A percentile compares a stretch with the other conserved stretches of the same genome.
phyloP scores from a whole-genome alignment of 2,888 invertebrate genomes.

The Diplolepis rosae region DNA sequence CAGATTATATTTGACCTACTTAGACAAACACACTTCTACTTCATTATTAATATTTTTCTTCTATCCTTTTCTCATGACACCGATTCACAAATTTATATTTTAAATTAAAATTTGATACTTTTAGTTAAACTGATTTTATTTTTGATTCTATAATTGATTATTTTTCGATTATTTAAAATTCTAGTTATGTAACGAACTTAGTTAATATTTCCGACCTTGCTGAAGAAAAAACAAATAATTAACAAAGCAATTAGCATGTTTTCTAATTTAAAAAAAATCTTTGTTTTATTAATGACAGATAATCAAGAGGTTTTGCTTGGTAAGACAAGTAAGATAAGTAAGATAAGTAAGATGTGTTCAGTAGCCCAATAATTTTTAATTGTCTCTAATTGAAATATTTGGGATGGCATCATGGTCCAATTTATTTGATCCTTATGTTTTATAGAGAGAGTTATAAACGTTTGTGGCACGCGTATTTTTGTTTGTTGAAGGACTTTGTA shows the following conservation, averaged over 20 bases:
- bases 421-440: background rate
- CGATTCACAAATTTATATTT: background rate
- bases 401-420: background rate
- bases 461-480: background rate
- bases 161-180: no score
- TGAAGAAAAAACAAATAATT: no score
- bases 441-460: background rate
- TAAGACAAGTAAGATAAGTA: background rate
- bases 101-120: background rate
- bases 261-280: no score
- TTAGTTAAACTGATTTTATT: no score
- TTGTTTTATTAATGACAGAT: no score
- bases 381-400: constrained; percentile 1
- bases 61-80: background rate
- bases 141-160: no score
- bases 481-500: background rate
- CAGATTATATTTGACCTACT: background rate
- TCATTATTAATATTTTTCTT: background rate
- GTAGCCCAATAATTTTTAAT: constrained; percentile 1
- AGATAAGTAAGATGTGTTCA: background rate
- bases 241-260: no score
- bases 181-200: background rate
- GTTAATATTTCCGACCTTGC: background rate
- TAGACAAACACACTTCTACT: background rate
- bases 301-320: background rate